Evolutionary conservation across 2,888 invertebrate species (phyloP).

Genomic region (Cactoblastis cactorum): DNA sequence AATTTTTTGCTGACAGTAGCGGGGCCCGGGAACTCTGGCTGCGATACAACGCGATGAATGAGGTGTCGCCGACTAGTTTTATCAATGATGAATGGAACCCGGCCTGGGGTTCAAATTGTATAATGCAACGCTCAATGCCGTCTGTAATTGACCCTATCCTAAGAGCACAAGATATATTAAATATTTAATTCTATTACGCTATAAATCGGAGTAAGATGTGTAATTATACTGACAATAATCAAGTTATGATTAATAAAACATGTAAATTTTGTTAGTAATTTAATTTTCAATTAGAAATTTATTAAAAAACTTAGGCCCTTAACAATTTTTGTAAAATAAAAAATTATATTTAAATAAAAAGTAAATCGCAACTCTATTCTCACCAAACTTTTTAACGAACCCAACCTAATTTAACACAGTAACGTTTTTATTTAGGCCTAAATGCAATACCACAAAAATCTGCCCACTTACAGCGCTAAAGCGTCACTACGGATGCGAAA

Average conservation of each 20-base stretch:
- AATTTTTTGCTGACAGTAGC: slow-evolving; percentile 3
- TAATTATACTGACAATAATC: no score
- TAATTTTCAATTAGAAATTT: no score
- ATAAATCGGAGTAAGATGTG: neutral
- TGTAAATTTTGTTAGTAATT: no score
- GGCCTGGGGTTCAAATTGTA: slow-evolving; percentile 24
- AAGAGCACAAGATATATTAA: neutral
- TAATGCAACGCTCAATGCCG: slow-evolving; percentile 1
- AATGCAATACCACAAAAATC: slow-evolving; percentile 70
- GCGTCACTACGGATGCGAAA: slow-evolving; percentile 43
- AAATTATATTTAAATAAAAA: no score
- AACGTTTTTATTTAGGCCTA: slow-evolving; percentile 72
- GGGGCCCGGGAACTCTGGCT: slow-evolving; percentile 6
- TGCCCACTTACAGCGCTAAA: slow-evolving; percentile 74
- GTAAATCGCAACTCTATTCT: no score
- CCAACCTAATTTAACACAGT: slow-evolving; percentile 43
- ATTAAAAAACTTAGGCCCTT: no score
- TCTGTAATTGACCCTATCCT: neutral
- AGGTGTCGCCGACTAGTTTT: slow-evolving; percentile 58
- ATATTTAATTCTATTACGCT: neutral
- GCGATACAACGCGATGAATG: slow-evolving; percentile 38
- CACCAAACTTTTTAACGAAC: slow-evolving; percentile 8
- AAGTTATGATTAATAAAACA: no score
- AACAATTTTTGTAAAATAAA: no score
- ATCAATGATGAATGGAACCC: slow-evolving; percentile 57